Base-by-base conservation (phyloP, 1,140 invertebrate species). In the Triops longicaudatus region DNA sequence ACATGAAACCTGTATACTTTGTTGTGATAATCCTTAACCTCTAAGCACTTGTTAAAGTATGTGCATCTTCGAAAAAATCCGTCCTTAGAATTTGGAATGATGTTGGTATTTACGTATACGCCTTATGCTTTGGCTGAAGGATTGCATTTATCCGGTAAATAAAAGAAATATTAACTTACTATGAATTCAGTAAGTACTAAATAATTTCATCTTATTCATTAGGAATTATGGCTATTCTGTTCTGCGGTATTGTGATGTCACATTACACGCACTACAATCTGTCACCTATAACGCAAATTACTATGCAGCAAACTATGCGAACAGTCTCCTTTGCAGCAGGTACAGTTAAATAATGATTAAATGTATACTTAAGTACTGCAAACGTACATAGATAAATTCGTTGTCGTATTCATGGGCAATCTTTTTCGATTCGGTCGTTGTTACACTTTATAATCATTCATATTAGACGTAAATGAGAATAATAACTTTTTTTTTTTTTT, bases 201-300 rank as follows among this genome's bases (percentile, higher is more conserved):
- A 87, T 97, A 97, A 50, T 91, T 98, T 78, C n/a, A n/a, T n/a
- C n/a, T n/a, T 94, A 97, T 85, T 86, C 98, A 44, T 98, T 95
- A 82, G 95, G 96, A 78, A 99, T 99, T 71, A 99, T 99, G 98
- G 97, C 98, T 17, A 99, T 99, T 81, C 86, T 99, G 78, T 98
- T 99, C 83, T 98, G 96, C 87, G 98, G 97, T 2, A 96, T 99
- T 82, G 96, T 98, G 0, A 99, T 99, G 98, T 98, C 97, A 0
- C 98, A 99, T 84, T 99, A 99, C 82, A 99, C 97, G 22, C 98
- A 99, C 87, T 97, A 95, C 81, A 99, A 99, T 85, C 85, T 99
- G 17, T 99, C 97, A 1, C 98, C 97, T 26, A 93, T 99, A 5
- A 98, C 97, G 14, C 97, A 99, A 86, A 98, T 99, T 10, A 99